These are phyloP conservation scores for Sorex maritimensis DNA, from an alignment of 2,797 vertebrate species.

Conservation along the genomic window DNA sequence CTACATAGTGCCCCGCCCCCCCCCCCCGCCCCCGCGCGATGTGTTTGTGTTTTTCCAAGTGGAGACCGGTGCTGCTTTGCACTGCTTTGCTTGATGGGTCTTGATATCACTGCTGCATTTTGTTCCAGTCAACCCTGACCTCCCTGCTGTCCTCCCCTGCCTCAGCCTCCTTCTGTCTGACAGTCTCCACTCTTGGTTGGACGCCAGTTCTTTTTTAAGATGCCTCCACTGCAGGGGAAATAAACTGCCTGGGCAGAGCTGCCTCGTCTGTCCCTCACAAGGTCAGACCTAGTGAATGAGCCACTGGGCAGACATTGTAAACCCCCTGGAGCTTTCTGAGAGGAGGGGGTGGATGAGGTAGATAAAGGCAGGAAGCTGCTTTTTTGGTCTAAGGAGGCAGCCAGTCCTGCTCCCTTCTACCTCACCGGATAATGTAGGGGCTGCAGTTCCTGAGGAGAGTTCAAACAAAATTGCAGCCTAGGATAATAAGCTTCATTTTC, in stretches of 20 bases:
- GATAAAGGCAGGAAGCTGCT: conserved; percentile 10
- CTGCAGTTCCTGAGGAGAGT: neutral
- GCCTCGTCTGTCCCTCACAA: neutral
- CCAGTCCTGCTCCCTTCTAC: neutral
- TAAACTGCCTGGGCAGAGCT: neutral
- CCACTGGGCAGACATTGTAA: neutral
- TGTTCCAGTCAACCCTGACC: neutral
- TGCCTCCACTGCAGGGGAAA: neutral
- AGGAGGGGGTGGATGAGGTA: neutral
- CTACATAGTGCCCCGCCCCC: neutral
- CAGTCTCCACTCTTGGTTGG: neutral
- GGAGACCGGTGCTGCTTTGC: neutral
- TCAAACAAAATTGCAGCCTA: conserved; percentile 24
- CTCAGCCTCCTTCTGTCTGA: neutral
- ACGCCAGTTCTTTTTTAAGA: neutral
- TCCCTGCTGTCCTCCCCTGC: neutral
- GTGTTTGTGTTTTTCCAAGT: conserved; percentile 15
- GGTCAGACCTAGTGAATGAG: neutral
- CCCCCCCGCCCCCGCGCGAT: neutral
- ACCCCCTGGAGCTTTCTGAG: neutral
- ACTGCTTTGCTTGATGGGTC: neutral
- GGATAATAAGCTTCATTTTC: neutral
- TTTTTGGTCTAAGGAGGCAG: neutral
- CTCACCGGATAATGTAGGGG: neutral
- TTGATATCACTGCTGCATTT: neutral